Percentiles rank a stretch among this genome's conserved stretches.
Evolutionary conservation across 2,888 invertebrate species (phyloP).

Genomic region (Sipha maydis): DNA sequence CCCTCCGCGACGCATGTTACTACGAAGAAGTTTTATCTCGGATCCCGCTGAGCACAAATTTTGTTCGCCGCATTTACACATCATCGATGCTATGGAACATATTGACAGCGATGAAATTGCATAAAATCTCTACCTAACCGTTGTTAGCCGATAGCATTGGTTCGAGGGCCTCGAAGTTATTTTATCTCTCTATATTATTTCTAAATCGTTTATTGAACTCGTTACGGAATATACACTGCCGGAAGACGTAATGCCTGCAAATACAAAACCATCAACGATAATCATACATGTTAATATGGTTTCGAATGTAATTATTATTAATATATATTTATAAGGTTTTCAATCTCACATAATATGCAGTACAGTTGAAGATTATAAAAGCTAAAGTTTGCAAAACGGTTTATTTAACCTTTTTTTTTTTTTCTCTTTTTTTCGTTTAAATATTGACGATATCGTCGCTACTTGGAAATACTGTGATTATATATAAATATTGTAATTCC

Average conservation of each 20-base stretch:
- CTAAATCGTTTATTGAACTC: too few species aligned
- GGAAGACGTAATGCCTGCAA: background rate
- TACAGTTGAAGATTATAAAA: background rate
- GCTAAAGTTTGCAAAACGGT: constrained; percentile 2
- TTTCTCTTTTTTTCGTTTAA: too few species aligned
- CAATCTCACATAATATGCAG: background rate
- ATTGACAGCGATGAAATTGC: too few species aligned
- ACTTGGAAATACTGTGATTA: too few species aligned
- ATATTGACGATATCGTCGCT: background rate
- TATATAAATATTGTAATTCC: too few species aligned
- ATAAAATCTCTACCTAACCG: too few species aligned
- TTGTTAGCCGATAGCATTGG: too few species aligned
- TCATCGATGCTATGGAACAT: too few species aligned
- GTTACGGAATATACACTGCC: background rate
- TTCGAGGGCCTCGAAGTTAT: too few species aligned
- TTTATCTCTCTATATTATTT: too few species aligned
- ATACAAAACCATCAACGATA: constrained; percentile 4
- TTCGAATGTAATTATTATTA: constrained; percentile 8
- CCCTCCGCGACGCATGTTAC: too few species aligned
- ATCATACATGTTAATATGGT: background rate
- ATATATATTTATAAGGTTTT: background rate
- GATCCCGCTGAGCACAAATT: background rate
- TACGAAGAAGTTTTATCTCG: background rate
- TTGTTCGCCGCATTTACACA: background rate
- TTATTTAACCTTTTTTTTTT: background rate